Evolutionary conservation across 2,888 invertebrate genomes (phyloP), one percentile per base, ranked within the genome.

Genomic region (Lithophane leautieri): DNA sequence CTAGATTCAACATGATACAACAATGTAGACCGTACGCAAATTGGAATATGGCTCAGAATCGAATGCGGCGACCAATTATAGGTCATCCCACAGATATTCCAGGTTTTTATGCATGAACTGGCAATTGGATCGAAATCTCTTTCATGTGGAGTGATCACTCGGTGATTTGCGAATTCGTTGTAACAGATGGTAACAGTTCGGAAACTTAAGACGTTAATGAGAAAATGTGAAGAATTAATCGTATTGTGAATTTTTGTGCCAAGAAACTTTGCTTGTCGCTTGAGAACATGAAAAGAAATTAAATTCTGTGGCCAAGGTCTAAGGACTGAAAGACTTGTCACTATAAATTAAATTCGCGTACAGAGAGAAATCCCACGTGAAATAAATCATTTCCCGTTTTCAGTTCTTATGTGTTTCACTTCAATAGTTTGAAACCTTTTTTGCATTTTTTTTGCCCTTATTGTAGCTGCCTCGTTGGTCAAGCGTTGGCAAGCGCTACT

Each of bases 41-140:
- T 70, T 34, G 61, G 4, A 62, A 90, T 92, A 91, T 90, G 91
- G 91, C 89, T 89, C 82, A 91, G 88, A 89, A 89, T 90, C 81
- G 73, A 76, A 77, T 85, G 79, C 63, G 73, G 68, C 42, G n/a
- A 65, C 50, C 72, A 71, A 86, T 91, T 91, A 86, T 91, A 85
- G 91, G 89, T 92, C 90, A 91, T 87, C 78, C 82, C 83, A 85
- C 75, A 85, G 82, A 90, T 90, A 91, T 90, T 91, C 90, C 88
- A 77, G 85, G 82, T 90, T 92, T 91, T 91, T 90, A 89, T 89
- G 84, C 73, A 83, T 82, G 83, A 89, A 88, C 88, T 88, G 86
- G 86, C 87, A 87, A 89, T 87, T 86, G 80, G 86, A 88, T 87
- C 79, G 81, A 88, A 88, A 84, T 78, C 84, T 85, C 88, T 89